phyloP scores from a whole-genome alignment of 2,888 invertebrate genomes.

The Pomacea canaliculata region DNA sequence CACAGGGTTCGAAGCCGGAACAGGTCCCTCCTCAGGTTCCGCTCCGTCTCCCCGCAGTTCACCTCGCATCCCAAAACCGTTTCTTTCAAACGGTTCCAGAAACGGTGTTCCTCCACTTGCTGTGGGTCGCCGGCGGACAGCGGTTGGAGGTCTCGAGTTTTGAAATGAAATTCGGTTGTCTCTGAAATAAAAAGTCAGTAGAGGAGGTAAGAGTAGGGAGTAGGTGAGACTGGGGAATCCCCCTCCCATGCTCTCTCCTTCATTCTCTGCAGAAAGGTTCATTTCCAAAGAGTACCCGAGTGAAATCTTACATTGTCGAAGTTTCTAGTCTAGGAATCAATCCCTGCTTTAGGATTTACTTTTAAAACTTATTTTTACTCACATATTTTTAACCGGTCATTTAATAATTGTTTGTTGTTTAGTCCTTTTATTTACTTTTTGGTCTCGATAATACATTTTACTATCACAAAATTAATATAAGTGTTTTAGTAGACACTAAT shows the following conservation, averaged over 20 bases:
- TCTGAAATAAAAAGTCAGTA: background rate
- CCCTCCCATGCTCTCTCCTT: background rate
- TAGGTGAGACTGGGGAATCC: no score
- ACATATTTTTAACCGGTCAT: no score
- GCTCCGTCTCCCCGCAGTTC: slow-evolving; percentile 34
- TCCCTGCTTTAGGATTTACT: no score
- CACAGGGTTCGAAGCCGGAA: slow-evolving; percentile 37
- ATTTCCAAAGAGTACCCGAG: no score
- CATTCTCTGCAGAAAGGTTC: background rate
- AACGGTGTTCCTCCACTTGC: slow-evolving; percentile 27
- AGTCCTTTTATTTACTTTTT: no score
- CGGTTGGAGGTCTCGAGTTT: background rate
- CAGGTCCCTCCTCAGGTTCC: slow-evolving; percentile 27
- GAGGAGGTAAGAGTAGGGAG: background rate
- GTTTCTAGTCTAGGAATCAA: no score
- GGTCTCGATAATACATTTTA: no score
- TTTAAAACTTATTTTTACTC: no score
- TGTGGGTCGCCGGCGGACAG: background rate
- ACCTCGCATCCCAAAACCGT: slow-evolving; percentile 37
- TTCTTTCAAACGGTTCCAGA: slow-evolving; percentile 39
- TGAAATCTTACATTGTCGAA: no score
- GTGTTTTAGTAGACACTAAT: no score
- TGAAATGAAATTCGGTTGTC: background rate
- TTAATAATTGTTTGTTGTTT: no score
- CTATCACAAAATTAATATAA: no score